A percentile compares a stretch with the other conserved stretches of the same genome.
Evolutionary conservation across 2,113 vertebrate genomes (phyloP).

Genomic region (Jaculus jaculus): DNA sequence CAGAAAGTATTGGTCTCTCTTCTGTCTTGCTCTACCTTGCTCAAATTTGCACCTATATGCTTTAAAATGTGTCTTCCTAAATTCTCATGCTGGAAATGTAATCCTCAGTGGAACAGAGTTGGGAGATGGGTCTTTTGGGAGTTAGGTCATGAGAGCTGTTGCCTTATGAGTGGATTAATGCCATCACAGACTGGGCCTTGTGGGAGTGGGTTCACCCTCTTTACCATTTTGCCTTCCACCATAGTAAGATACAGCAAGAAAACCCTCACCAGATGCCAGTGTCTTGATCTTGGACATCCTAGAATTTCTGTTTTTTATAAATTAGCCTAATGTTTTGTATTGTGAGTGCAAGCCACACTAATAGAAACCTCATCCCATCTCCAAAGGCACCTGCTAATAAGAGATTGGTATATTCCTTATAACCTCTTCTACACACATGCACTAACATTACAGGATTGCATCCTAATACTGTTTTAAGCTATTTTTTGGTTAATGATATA

Average conservation of each 20-base stretch:
- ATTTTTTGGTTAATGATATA: background rate
- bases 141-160: background rate
- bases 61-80: background rate
- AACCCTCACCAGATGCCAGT: background rate
- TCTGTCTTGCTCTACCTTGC: background rate
- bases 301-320: background rate
- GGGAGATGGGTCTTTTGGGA: background rate
- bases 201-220: background rate
- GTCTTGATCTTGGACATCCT: background rate
- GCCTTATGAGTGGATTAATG: background rate
- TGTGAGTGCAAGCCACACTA: background rate
- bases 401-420: background rate
- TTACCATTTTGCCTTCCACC: background rate
- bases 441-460: background rate
- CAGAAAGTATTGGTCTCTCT: background rate
- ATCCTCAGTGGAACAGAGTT: background rate
- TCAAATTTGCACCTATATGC: background rate
- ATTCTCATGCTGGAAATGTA: background rate
- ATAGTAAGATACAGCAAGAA: background rate
- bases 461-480: background rate
- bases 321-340: background rate
- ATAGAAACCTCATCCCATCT: background rate
- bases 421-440: background rate
- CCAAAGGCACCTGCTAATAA: slow-evolving; percentile 3
- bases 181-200: background rate